A percentile compares a stretch with the other conserved stretches of the same genome.
phyloP scores from a whole-genome alignment of 2,113 vertebrate genomes.

The Corythornis madagascariensis region DNA sequence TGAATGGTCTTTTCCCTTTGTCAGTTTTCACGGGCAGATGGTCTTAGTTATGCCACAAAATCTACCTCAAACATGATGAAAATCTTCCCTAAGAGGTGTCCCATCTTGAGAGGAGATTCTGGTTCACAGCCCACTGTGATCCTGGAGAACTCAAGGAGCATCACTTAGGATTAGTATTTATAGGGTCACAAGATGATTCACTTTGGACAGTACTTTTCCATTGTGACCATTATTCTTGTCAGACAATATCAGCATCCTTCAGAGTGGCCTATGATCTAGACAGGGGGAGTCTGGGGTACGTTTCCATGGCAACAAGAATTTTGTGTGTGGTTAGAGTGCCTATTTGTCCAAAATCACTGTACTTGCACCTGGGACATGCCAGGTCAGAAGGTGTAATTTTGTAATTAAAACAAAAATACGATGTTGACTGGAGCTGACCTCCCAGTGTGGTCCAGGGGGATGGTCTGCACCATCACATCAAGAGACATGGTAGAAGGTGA shows the following conservation, averaged over 20 bases:
- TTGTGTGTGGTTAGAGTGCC: neutral
- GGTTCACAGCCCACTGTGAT: neutral
- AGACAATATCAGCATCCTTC: neutral
- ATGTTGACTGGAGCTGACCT: neutral
- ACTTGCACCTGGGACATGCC: neutral
- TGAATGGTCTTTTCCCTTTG: neutral
- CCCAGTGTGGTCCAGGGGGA: neutral
- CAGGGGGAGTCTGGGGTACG: neutral
- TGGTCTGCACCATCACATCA: neutral
- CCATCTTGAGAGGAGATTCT: neutral
- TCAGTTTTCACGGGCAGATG: neutral
- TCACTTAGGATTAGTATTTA: neutral
- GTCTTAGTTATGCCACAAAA: neutral
- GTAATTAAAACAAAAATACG: neutral
- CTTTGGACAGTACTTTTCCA: neutral
- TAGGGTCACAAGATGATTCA: neutral
- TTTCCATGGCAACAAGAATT: neutral
- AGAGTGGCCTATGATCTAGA: neutral
- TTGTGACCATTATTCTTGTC: neutral
- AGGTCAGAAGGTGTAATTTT: neutral
- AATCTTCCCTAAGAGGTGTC: neutral
- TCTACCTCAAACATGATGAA: neutral
- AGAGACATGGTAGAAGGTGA: neutral
- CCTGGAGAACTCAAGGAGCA: neutral
- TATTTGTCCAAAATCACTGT: neutral